These are phyloP conservation scores for Myotis planiceps DNA, from an alignment of 2,797 vertebrate genomes.

Conservation along the genomic window DNA sequence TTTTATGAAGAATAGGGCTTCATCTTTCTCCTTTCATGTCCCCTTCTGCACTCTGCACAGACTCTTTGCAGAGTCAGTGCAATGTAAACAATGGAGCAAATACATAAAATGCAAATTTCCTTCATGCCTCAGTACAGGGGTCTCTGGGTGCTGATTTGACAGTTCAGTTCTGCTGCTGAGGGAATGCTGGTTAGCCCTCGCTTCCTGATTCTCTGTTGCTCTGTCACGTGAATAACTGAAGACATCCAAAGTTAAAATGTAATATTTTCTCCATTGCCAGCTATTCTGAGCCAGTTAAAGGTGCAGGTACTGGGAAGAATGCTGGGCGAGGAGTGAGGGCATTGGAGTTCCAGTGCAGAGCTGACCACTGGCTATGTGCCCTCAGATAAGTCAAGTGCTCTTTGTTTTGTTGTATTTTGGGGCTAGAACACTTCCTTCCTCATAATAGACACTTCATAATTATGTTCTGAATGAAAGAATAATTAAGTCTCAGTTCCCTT, in stretches of 20 bases:
- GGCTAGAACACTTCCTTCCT: neutral
- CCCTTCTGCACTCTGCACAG: neutral
- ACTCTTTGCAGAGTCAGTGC: neutral
- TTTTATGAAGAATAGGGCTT: conserved; percentile 27
- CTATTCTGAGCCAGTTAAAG: conserved; percentile 49
- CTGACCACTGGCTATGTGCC: neutral
- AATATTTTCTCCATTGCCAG: neutral
- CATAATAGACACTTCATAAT: conserved; percentile 31
- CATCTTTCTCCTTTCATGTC: neutral
- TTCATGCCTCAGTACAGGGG: neutral
- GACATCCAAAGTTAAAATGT: conserved; percentile 26
- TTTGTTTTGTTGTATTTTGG: neutral
- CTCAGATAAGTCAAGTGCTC: neutral
- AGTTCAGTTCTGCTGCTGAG: neutral
- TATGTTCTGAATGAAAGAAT: conserved; percentile 49
- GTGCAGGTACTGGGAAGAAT: neutral
- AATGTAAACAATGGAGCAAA: conserved; percentile 19
- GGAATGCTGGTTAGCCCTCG: neutral
- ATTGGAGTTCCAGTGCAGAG: neutral
- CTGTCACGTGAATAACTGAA: conserved; percentile 53
- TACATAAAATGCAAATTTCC: neutral
- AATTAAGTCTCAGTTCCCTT: conserved; percentile 45
- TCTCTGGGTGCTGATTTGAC: conserved; percentile 32
- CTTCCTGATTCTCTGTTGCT: conserved; percentile 50
- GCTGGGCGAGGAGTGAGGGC: no score